A percentile compares a stretch with the other conserved stretches of the same genome.
Evolutionary conservation across 2,113 vertebrate species (phyloP).

Genomic region (Gasterosteus nipponicus): DNA sequence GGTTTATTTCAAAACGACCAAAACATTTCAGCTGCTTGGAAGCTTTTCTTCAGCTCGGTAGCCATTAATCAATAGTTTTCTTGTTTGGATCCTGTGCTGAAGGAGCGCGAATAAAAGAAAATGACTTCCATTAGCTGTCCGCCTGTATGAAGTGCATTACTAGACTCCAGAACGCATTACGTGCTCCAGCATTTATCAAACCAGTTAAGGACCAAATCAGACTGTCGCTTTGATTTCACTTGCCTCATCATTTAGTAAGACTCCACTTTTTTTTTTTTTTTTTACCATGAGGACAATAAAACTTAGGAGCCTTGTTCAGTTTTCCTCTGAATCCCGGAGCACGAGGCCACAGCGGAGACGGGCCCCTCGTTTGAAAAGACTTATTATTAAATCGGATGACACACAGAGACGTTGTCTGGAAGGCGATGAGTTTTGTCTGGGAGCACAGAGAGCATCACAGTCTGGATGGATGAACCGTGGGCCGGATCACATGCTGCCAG

Average conservation of each 20-base stretch:
- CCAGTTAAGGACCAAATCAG: background rate
- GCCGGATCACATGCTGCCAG: conserved; percentile 14
- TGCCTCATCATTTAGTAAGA: background rate
- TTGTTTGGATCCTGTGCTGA: conserved; percentile 17
- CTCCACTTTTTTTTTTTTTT: background rate
- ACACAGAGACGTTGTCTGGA: conserved; percentile 19
- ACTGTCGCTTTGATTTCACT: background rate
- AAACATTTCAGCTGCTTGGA: conserved; percentile 23
- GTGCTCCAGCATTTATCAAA: background rate
- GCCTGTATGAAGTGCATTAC: conserved; percentile 4
- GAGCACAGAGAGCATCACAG: conserved; percentile 16
- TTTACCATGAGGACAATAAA: too few species aligned
- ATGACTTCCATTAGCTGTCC: conserved; percentile 30
- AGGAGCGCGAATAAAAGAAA: conserved; percentile 41
- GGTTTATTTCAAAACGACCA: background rate
- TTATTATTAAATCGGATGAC: background rate
- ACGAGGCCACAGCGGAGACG: conserved; percentile 5
- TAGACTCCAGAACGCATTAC: conserved; percentile 2
- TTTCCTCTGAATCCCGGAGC: background rate
- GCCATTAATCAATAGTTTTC: conserved; percentile 48
- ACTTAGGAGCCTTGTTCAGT: background rate
- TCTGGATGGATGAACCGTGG: conserved; percentile 13
- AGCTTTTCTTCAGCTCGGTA: conserved; percentile 34
- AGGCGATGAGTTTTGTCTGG: conserved; percentile 24
- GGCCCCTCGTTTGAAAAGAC: background rate